A percentile compares a stretch with the other conserved stretches of the same genome.
Conservation (phyloP, 2,797 vertebrate species). For the Falco biarmicus region DNA sequence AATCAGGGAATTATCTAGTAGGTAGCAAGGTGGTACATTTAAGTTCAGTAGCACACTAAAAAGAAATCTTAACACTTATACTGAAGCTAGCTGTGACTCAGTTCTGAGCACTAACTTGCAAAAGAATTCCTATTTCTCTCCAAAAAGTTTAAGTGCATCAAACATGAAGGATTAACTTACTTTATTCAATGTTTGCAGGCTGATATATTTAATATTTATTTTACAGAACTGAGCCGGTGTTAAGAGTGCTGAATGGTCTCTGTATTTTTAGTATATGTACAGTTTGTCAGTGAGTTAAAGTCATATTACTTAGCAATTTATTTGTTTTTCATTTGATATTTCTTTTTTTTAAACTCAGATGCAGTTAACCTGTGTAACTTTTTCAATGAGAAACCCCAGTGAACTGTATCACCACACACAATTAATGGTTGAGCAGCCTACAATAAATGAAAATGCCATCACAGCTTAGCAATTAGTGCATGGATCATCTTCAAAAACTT, state of each 20-base stretch:
- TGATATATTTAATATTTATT: not conserved
- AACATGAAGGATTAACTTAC: not conserved
- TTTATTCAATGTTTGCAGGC: not conserved
- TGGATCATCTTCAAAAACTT: slow-evolving; percentile 70
- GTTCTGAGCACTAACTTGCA: not conserved
- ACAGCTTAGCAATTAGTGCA: slow-evolving; percentile 68
- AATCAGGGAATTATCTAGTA: not conserved
- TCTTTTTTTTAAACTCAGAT: not conserved
- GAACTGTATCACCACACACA: slow-evolving; percentile 60
- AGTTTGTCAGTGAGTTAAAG: not conserved
- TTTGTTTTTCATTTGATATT: not conserved
- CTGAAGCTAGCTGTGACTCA: not conserved
- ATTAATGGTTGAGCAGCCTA: slow-evolving; percentile 59
- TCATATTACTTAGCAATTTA: not conserved
- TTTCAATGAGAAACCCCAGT: slow-evolving; percentile 67
- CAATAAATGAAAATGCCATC: slow-evolving; percentile 75
- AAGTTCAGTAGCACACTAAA: not conserved
- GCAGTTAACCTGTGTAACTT: slow-evolving; percentile 66
- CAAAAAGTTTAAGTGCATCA: not conserved
- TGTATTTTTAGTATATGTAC: not conserved
- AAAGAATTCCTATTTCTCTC: not conserved
- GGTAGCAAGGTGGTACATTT: not conserved
- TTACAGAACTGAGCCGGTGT: not conserved
- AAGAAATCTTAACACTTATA: not conserved
- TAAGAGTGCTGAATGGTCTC: not conserved